Base-by-base conservation (phyloP, 2,113 vertebrate genomes). In the Procavia capensis region DNA sequence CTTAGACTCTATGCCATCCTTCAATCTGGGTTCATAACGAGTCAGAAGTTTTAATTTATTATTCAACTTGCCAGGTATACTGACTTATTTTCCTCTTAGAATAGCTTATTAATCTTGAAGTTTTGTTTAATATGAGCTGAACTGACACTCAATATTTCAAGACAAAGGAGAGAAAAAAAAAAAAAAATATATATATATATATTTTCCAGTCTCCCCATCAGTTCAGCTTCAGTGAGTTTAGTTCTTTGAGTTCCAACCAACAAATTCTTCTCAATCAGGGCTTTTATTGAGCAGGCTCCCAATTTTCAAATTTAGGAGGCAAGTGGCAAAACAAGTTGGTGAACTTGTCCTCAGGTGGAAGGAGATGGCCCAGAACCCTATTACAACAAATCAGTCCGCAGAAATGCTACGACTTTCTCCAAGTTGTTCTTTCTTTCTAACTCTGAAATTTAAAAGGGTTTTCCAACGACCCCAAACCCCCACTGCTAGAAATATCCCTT, bases 1-100 rank as follows among this genome's bases (percentile, higher is more conserved):
- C 93, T 97, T 97, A 97, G 97, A 98, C 97, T 97, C 97, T 95
- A 97, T 92, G 74, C 34, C 64, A 47, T 14, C 19, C 24, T 74
- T 93, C 57, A 68, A 29, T 14, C 64, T 43, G 79, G 27, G 41
- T 72, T 88, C 63, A 70, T 29, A 82, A 74, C 74, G 31, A 88
- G 39, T 63, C 47, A 27, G 41, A 8, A 81, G 54, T 90, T 90
- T 79, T 39, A 74, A 90, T 82, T 27, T 63, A 34, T 66, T 34
- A 70, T 74, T 87, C 80, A 39, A 63, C 20, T 92, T 83, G 94
- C 25, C 17, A 82, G 74, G 27, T 50, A 36, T 36, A 29, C 34
- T 86, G 41, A 29, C 11, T 84, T 74, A 84, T 50, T 89, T 96
- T 75, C 72, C 63, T 78, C 87, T 91, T 43, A 16, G 45, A 79